Percentiles rank a stretch among this genome's conserved stretches.
Conservation (phyloP, 2,888 invertebrate species). For the Hanleya hanleyi region DNA sequence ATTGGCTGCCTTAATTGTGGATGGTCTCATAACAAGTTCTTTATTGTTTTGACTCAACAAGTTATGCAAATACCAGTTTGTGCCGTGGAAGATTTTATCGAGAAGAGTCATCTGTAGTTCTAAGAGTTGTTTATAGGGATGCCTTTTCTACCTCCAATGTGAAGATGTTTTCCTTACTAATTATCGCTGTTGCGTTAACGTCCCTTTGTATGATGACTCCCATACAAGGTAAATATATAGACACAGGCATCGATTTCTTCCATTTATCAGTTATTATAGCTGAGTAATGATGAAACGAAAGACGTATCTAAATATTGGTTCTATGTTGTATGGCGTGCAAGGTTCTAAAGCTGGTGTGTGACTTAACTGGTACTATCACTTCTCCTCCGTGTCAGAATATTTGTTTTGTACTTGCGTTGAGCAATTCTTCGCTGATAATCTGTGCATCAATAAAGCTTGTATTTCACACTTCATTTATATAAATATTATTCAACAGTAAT, state of each 20-base stretch:
- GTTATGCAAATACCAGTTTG: too few relatives aligned
- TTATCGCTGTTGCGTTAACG: not conserved
- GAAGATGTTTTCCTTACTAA: constrained; percentile 5
- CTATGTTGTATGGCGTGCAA: not conserved
- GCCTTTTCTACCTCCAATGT: not conserved
- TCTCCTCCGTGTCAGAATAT: not conserved
- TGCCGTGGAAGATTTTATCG: too few relatives aligned
- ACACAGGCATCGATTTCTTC: not conserved
- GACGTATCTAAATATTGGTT: constrained; percentile 6
- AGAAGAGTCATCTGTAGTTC: too few relatives aligned
- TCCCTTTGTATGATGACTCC: not conserved
- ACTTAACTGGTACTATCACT: not conserved
- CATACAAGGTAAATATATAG: constrained; percentile 4
- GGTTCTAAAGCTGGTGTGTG: not conserved
- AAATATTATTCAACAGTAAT: not conserved
- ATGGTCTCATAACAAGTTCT: too few relatives aligned
- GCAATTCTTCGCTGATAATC: too few relatives aligned
- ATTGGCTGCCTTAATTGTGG: too few relatives aligned
- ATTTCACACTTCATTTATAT: not conserved
- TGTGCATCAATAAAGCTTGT: too few relatives aligned
- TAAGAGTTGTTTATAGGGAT: not conserved
- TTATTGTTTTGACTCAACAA: too few relatives aligned
- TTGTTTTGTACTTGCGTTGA: too few relatives aligned
- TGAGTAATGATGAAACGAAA: not conserved
- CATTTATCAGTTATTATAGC: too few relatives aligned